These are phyloP conservation scores for Ataeniobius toweri DNA, from an alignment of 2,797 vertebrate species.

Conservation along the genomic window DNA sequence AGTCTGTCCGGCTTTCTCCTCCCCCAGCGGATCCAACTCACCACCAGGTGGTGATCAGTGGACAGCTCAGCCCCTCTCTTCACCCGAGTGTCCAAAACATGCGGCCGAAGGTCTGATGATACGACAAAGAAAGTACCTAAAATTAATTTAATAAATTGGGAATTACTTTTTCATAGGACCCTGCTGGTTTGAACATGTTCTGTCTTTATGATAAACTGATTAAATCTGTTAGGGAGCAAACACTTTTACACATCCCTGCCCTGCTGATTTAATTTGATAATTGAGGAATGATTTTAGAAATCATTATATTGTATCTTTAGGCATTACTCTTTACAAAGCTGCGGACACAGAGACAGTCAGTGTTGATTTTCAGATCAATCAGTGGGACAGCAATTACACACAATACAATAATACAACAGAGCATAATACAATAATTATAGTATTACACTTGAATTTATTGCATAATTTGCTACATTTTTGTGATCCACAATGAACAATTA, in stretches of 20 bases:
- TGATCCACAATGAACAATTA: background rate
- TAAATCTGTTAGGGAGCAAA: background rate
- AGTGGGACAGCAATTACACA: background rate
- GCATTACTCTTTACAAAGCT: background rate
- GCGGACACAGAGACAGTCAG: background rate
- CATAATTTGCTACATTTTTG: background rate
- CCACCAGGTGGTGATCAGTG: no score
- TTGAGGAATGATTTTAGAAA: background rate
- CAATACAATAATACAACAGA: no score
- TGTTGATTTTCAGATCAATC: background rate
- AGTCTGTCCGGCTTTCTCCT: no score
- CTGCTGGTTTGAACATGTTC: background rate
- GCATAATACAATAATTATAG: background rate
- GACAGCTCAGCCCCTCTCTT: no score
- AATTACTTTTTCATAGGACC: background rate
- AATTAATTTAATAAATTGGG: background rate
- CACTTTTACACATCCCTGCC: background rate
- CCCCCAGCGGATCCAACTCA: no score
- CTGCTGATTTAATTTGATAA: background rate
- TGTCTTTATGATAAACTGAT: background rate
- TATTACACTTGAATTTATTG: background rate
- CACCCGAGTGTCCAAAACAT: no score
- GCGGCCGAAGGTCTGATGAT: no score
- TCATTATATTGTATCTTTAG: background rate
- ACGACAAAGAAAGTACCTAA: background rate